phyloP scores from a whole-genome alignment of 2,888 invertebrate species.

The Uropetala carovei region DNA sequence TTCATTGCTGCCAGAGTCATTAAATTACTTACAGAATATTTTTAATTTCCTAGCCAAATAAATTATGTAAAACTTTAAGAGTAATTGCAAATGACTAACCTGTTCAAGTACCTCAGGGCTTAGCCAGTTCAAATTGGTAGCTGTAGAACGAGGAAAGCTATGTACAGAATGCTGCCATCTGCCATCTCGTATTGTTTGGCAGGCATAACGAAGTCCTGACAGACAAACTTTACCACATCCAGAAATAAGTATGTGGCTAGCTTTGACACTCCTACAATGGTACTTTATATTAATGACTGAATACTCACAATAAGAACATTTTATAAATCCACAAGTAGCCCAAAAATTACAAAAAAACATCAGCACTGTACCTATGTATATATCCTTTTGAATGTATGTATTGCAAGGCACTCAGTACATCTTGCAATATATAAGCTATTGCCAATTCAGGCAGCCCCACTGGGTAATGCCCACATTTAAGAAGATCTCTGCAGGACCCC shows the following conservation, averaged over 20 bases:
- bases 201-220: conserved; percentile 88
- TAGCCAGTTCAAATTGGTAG: conserved; percentile 89
- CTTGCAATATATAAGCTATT: conserved; percentile 86
- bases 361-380: conserved; percentile 84
- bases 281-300: background rate
- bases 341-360: background rate
- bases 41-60: no score
- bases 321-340: background rate
- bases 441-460: conserved; percentile 89
- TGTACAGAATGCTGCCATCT: conserved; percentile 83
- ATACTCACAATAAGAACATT: background rate
- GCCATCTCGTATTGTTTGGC: conserved; percentile 84
- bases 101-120: conserved; percentile 95
- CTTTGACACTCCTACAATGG: conserved; percentile 84
- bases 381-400: conserved; percentile 91
- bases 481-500: conserved; percentile 88
- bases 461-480: conserved; percentile 84
- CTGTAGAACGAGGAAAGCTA: conserved; percentile 84
- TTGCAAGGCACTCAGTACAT: conserved; percentile 86
- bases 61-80: no score
- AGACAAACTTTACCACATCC: conserved; percentile 84
- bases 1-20: no score
- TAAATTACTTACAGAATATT: no score
- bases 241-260: conserved; percentile 89
- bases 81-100: conserved; percentile 73